A percentile compares a stretch with the other conserved stretches of the same genome.
Conservation (phyloP, 2,113 vertebrate species). For the Toxotes chatareus region DNA sequence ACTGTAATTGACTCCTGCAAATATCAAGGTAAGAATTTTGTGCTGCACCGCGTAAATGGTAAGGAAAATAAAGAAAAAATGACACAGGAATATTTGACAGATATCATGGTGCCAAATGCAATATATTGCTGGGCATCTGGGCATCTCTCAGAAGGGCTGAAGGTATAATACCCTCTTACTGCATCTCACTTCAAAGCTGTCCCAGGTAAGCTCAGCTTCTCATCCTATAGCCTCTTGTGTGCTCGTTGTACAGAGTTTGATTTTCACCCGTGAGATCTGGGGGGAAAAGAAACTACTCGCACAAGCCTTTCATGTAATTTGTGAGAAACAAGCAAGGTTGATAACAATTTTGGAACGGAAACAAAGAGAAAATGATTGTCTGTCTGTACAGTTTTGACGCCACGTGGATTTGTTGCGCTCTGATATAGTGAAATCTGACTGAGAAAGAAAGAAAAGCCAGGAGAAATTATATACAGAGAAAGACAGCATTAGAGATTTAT, state of each 20-base stretch:
- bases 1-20: slow-evolving; percentile 14
- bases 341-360: slow-evolving; percentile 60
- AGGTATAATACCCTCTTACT: slow-evolving; percentile 67
- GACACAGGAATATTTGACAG: slow-evolving; percentile 42
- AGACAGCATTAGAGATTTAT: slow-evolving; percentile 82
- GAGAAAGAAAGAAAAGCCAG: slow-evolving; percentile 71
- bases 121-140: slow-evolving; percentile 61
- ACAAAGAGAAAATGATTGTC: slow-evolving; percentile 74
- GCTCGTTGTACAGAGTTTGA: slow-evolving; percentile 38
- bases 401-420: slow-evolving; percentile 71
- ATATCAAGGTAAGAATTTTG: slow-evolving; percentile 20
- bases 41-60: slow-evolving; percentile 19
- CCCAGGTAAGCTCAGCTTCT: slow-evolving; percentile 52
- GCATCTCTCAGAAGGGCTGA: slow-evolving; percentile 58
- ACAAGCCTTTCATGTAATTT: slow-evolving; percentile 64
- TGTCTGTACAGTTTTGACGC: slow-evolving; percentile 75
- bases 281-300: slow-evolving; percentile 48
- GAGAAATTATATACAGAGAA: slow-evolving; percentile 79
- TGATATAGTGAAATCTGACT: slow-evolving; percentile 72
- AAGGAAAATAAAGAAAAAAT: slow-evolving; percentile 38
- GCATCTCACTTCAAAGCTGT: slow-evolving; percentile 72
- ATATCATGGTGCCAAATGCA: slow-evolving; percentile 52
- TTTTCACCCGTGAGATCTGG: slow-evolving; percentile 41
- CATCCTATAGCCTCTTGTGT: slow-evolving; percentile 56
- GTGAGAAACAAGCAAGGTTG: slow-evolving; percentile 54